Evolutionary conservation across 2,113 vertebrate species (phyloP).

Genomic region (Pedetes capensis): DNA sequence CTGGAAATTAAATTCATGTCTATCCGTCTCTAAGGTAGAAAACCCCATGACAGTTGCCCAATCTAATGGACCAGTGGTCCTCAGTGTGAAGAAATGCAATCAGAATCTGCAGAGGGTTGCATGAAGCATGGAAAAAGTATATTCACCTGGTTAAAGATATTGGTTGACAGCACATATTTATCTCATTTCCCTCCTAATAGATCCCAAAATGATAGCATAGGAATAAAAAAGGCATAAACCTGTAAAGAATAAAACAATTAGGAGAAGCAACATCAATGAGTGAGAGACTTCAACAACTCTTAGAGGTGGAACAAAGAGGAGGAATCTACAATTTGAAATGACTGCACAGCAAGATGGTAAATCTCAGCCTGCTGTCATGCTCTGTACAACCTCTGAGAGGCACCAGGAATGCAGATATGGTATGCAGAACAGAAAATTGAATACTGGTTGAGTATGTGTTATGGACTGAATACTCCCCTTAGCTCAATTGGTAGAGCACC

Average conservation of each 20-base stretch:
- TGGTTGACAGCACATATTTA: constrained; percentile 4
- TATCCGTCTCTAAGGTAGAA: not conserved
- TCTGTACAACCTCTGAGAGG: not conserved
- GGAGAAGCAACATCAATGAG: not conserved
- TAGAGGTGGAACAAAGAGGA: not conserved
- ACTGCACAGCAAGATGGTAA: not conserved
- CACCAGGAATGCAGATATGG: not conserved
- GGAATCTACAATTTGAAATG: not conserved
- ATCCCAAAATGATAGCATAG: not conserved
- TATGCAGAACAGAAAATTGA: not conserved
- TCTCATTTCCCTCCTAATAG: not conserved
- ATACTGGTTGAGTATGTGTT: not conserved
- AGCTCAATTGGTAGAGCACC: too few relatives aligned
- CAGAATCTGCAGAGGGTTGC: not conserved
- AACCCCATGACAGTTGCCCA: not conserved
- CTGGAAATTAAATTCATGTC: not conserved
- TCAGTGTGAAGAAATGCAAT: not conserved
- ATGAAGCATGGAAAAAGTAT: not conserved
- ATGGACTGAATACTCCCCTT: not conserved
- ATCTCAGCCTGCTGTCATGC: not conserved
- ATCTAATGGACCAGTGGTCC: not conserved
- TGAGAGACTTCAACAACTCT: not conserved
- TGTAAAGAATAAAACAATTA: not conserved
- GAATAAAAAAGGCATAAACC: not conserved
- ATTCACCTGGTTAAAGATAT: not conserved